Percentiles rank a stretch among this genome's conserved stretches.
Evolutionary conservation across 2,797 vertebrate genomes (phyloP).

Genomic region (Acridotheres tristis): DNA sequence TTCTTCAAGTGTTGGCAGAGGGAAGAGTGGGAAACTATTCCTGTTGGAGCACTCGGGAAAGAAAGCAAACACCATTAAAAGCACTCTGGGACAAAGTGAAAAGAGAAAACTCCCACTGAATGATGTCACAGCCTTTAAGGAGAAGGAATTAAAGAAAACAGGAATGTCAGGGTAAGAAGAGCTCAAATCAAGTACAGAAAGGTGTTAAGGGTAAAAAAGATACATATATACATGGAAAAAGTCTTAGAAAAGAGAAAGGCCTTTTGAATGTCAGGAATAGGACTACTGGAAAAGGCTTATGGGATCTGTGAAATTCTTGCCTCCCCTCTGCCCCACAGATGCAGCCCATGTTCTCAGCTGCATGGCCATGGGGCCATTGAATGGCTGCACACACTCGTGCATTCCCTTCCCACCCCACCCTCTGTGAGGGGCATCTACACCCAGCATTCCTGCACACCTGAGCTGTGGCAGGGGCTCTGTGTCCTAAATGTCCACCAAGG

Average conservation of each 20-base stretch:
- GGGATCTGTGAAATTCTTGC: background rate
- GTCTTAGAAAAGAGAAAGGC: background rate
- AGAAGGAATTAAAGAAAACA: background rate
- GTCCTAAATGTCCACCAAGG: background rate
- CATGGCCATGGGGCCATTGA: accelerated
- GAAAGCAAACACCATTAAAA: background rate
- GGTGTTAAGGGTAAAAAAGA: background rate
- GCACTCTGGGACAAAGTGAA: background rate
- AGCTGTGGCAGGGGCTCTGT: background rate
- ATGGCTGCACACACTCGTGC: accelerated
- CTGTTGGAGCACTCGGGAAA: background rate
- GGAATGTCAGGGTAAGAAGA: background rate
- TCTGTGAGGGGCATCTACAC: background rate
- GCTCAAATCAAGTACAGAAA: background rate
- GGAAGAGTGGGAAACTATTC: background rate
- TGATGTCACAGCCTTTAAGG: background rate
- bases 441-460: background rate
- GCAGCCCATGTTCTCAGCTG: background rate
- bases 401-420: background rate
- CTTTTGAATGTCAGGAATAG: background rate
- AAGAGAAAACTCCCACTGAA: background rate
- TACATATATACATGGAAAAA: background rate
- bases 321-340: background rate
- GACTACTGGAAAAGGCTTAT: background rate
- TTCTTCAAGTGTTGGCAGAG: background rate